Conservation (phyloP, 2,797 vertebrate species). For the Cryptoprocta ferox region DNA sequence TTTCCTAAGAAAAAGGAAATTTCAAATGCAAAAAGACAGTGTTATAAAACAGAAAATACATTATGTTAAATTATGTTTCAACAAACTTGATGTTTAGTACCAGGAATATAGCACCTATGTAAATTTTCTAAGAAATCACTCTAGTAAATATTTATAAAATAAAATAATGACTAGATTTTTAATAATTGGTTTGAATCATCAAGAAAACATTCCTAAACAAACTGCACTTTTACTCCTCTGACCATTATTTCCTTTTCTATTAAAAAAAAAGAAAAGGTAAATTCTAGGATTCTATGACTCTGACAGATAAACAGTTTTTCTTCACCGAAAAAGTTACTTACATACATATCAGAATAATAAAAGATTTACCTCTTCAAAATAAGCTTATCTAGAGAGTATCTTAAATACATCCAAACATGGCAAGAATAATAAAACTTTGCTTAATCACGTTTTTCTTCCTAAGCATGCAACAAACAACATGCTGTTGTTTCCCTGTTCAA, state of each 20-base stretch:
- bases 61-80: background rate
- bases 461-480: background rate
- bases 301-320: background rate
- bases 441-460: background rate
- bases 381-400: background rate
- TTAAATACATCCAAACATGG: background rate
- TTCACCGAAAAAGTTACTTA: background rate
- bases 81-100: background rate
- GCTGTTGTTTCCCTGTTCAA: background rate
- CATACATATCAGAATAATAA: background rate
- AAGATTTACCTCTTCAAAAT: slow-evolving; percentile 25
- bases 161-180: background rate
- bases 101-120: background rate
- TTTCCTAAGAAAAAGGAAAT: background rate
- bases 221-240: background rate
- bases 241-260: background rate
- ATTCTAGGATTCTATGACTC: background rate
- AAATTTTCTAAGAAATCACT: slow-evolving; percentile 25
- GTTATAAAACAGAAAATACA: background rate
- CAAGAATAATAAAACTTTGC: background rate
- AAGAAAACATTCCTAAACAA: slow-evolving; percentile 29
- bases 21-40: slow-evolving; percentile 4
- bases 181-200: slow-evolving; percentile 12
- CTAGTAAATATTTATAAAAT: background rate
- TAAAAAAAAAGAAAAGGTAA: background rate